phyloP scores from a whole-genome alignment of 2,113 vertebrate species.

The Elanoides forficatus region DNA sequence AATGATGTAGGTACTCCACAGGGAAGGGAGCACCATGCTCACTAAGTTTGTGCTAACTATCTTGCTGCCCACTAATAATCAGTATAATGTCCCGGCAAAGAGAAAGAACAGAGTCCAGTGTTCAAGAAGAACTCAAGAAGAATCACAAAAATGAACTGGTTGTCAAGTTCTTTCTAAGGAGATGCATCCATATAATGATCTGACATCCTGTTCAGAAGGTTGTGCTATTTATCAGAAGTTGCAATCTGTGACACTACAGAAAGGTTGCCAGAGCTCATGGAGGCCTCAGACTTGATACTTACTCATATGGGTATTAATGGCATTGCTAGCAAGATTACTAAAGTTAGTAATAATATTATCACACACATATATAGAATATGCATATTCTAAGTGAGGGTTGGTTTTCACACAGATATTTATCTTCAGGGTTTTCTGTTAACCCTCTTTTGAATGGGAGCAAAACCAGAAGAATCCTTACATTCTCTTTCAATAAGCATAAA shows the following conservation, averaged over 20 bases:
- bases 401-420: background rate
- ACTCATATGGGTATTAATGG: background rate
- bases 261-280: background rate
- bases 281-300: background rate
- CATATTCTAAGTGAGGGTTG: background rate
- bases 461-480: background rate
- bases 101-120: background rate
- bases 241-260: background rate
- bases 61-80: background rate
- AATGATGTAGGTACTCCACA: no score
- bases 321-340: background rate
- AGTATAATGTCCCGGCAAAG: background rate
- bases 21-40: background rate
- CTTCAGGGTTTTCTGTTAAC: background rate
- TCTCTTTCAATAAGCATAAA: background rate
- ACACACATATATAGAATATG: background rate
- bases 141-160: background rate
- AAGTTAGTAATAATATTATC: background rate
- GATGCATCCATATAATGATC: background rate
- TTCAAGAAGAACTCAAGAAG: background rate
- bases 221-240: background rate
- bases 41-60: background rate
- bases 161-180: background rate
- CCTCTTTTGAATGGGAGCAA: background rate
- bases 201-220: background rate